Conservation (phyloP, 2,113 vertebrate species). For the Thamnaconus septentrionalis region DNA sequence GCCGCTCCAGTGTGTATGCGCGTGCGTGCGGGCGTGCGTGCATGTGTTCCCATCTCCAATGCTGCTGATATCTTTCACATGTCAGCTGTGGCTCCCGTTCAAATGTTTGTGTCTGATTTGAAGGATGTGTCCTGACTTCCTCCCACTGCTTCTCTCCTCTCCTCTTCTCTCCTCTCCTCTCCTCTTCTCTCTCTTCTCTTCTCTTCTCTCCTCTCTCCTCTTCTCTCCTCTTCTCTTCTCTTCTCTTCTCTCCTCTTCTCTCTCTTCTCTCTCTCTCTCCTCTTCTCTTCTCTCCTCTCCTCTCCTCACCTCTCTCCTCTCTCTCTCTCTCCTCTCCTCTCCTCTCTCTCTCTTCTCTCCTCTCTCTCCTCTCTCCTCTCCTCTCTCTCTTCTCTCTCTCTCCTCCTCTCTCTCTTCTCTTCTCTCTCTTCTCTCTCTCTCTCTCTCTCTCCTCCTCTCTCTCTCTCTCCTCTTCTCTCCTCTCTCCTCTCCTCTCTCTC, state of each 20-base stretch:
- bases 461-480: conserved; percentile 13
- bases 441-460: too few species aligned
- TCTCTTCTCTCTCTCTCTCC: too few species aligned
- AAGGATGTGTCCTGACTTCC: conserved; percentile 44
- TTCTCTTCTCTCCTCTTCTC: too few species aligned
- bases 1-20: conserved; percentile 11
- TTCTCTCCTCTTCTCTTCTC: too few species aligned
- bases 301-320: conserved; percentile 17
- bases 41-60: conserved; percentile 29
- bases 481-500: neutral
- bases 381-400: conserved; percentile 13
- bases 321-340: neutral
- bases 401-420: neutral
- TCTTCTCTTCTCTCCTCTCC: neutral
- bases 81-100: conserved; percentile 46
- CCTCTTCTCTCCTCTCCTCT: conserved; percentile 6
- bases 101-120: conserved; percentile 46
- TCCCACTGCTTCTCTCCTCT: conserved; percentile 17
- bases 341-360: neutral
- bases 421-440: too few species aligned
- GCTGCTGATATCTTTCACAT: conserved; percentile 63
- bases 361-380: too few species aligned
- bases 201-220: too few species aligned
- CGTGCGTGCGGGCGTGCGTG: conserved; percentile 35
- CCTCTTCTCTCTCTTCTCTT: neutral